Base-by-base conservation (phyloP, 1,140 invertebrate genomes). In the Triops cancriformis region DNA sequence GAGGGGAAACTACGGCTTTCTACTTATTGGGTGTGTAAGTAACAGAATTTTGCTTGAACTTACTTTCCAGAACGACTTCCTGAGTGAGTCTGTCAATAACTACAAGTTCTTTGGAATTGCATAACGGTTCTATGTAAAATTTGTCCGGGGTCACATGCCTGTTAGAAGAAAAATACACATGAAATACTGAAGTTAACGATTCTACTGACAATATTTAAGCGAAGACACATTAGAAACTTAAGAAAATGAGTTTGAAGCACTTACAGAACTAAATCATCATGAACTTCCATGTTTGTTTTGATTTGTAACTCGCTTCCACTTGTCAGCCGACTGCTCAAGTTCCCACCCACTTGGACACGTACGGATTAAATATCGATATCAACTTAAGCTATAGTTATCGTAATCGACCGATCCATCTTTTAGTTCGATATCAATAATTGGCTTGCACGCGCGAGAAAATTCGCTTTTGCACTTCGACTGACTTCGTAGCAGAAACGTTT, bases 111-210 rank as follows among this genome's bases (percentile, higher is more conserved):
- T 86, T 81, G 64, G 79, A 81, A 79, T 85, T 84, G 4, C 87
- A 85, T 81, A 87, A 85, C 1, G 91, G 89, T 84, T 92, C 90
- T 42, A 93, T 85, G 80, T 89, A 90, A 84, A 92, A 92, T 82
- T 90, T 91, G 79, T 92, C 91, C 28, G 89, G 87, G n/a, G 90
- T 91, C 64, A 89, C 88, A 81, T 91, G 89, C 80, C 90, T 91
- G 79, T 74, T 86, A 86, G 11, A n/a, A 26, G 45, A 75, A 75
- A 64, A n/a, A 64, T 37, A 37, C 31, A 37, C 31, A 4, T 37
- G 18, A 64, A 64, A 64, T 64, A 64, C 14, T 12, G 23, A 12
- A 64, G 18, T 64, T 64, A 64, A 14, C 10, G 18, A 4, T 37
- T 37, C 31, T 37, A 4, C 7, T 37, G 7, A 37, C 7, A n/a